phyloP scores from a whole-genome alignment of 2,113 vertebrate genomes.

The Pycnonotus jocosus region DNA sequence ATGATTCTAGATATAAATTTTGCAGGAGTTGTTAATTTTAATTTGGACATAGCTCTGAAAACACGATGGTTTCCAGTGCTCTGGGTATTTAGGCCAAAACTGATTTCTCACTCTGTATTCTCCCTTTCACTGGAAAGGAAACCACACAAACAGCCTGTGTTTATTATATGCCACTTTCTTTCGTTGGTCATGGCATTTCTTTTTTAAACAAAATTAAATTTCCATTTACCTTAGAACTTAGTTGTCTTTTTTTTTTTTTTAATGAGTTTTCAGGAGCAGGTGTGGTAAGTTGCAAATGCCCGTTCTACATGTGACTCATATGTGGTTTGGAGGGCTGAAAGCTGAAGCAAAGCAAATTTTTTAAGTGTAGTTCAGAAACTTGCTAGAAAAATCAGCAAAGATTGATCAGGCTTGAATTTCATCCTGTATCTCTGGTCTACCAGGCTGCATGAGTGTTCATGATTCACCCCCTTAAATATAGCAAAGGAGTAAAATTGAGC shows the following conservation, averaged over 20 bases:
- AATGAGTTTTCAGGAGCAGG: background rate
- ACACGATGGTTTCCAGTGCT: background rate
- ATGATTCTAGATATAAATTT: background rate
- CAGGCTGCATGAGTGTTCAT: accelerated
- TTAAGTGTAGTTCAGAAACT: background rate
- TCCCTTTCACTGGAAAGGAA: background rate
- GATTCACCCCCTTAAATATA: background rate
- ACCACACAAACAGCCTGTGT: background rate
- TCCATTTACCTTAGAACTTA: background rate
- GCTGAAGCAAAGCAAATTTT: background rate
- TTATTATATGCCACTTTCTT: background rate
- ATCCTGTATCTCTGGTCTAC: background rate
- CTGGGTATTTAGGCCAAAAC: background rate
- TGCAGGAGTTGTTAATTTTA: background rate
- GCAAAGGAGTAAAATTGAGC: background rate
- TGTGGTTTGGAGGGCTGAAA: background rate
- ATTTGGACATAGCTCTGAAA: background rate
- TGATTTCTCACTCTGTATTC: background rate
- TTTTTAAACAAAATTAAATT: background rate
- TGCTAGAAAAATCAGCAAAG: background rate
- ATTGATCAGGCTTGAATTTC: background rate
- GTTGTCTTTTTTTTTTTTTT: background rate
- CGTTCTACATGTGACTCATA: background rate
- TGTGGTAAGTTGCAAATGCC: background rate
- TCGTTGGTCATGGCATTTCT: background rate